Evolutionary conservation across 2,113 vertebrate species (phyloP).

Genomic region (Corythornis vintsioides): DNA sequence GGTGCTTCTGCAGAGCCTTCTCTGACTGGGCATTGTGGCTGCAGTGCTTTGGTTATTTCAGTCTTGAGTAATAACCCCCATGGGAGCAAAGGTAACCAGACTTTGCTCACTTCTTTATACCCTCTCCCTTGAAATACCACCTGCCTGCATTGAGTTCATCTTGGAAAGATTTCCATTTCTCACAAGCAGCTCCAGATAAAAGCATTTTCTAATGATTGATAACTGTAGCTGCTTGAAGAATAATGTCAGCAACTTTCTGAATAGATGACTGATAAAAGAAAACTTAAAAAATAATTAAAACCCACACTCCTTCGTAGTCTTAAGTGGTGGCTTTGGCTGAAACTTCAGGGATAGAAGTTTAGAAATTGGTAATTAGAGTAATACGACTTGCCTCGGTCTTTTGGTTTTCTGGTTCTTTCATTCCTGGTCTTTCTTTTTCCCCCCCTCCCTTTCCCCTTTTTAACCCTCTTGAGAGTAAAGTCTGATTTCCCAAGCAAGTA

Average conservation of each 20-base stretch:
- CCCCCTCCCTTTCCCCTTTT: conserved; percentile 10
- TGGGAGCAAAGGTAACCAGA: not conserved
- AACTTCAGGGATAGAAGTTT: conserved; percentile 9
- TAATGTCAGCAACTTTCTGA: conserved; percentile 15
- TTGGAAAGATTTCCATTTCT: conserved; percentile 32
- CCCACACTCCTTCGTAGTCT: not conserved
- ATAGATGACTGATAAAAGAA: conserved; percentile 1
- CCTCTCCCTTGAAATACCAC: not conserved
- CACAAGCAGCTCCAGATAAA: conserved; percentile 7
- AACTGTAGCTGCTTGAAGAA: conserved; percentile 9
- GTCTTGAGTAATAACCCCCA: not conserved
- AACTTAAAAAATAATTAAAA: conserved; percentile 34
- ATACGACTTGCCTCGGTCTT: conserved; percentile 2
- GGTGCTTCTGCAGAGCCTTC: not conserved
- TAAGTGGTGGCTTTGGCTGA: not conserved
- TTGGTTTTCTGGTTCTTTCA: conserved; percentile 1
- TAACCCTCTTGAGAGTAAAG: conserved; percentile 53
- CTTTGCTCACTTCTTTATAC: not conserved
- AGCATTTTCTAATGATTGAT: conserved; percentile 15
- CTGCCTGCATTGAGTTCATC: not conserved
- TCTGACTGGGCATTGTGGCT: not conserved
- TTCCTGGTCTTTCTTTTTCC: not conserved
- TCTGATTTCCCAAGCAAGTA: conserved; percentile 68
- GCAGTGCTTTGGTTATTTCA: not conserved
- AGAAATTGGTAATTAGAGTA: conserved; percentile 54